A percentile compares a stretch with the other conserved stretches of the same genome.
These are phyloP conservation scores for Arctia plantaginis DNA, from an alignment of 2,888 invertebrate genomes.

Conservation along the genomic window DNA sequence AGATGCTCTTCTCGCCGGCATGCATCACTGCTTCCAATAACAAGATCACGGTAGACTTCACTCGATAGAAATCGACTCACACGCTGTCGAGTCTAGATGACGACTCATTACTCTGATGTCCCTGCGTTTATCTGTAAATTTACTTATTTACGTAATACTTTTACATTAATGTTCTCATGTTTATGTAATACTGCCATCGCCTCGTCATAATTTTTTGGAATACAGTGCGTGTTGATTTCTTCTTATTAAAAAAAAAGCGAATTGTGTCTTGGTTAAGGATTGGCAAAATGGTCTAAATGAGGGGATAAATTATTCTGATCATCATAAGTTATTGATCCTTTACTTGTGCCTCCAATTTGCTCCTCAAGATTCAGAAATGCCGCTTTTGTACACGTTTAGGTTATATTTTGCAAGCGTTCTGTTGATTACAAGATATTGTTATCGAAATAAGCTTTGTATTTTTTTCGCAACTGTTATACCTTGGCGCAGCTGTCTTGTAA, in stretches of 20 bases:
- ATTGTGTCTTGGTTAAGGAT: not conserved
- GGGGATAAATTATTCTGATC: not conserved
- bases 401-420: conserved; percentile 17
- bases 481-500: conserved; percentile 33
- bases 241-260: conserved; percentile 20
- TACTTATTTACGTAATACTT: conserved; percentile 39
- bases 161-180: conserved; percentile 41
- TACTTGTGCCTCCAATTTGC: not conserved
- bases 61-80: conserved; percentile 60
- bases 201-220: conserved; percentile 34
- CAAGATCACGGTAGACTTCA: conserved; percentile 56
- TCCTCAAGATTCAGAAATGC: not conserved
- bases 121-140: conserved; percentile 41
- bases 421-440: conserved; percentile 15
- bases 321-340: not conserved
- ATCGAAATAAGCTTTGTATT: conserved; percentile 33
- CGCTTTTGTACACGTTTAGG: conserved; percentile 2
- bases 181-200: conserved; percentile 41
- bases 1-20: conserved; percentile 23
- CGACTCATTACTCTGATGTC: conserved; percentile 50
- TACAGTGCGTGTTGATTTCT: conserved; percentile 16
- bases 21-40: conserved; percentile 62
- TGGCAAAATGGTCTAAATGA: not conserved
- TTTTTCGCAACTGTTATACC: conserved; percentile 35
- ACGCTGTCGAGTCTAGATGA: conserved; percentile 38